phyloP scores from a whole-genome alignment of 1,140 invertebrate species.

The Drosophila kanapiae region DNA sequence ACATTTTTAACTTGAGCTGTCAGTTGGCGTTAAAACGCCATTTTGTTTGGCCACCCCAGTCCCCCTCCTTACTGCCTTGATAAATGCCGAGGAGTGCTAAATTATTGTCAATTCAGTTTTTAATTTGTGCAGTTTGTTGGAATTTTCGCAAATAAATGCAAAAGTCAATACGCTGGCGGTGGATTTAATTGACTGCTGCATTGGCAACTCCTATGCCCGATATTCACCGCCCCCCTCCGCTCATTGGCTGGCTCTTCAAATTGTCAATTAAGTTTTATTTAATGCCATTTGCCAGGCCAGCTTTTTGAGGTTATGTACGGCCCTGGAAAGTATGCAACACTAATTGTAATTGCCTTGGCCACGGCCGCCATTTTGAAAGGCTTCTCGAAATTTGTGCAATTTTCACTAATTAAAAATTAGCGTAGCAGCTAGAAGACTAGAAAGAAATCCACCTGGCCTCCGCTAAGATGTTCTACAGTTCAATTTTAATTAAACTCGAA shows the following conservation, averaged over 20 bases:
- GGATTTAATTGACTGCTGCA: conserved; percentile 77
- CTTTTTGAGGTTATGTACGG: conserved; percentile 69
- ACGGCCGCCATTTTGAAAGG: conserved; percentile 65
- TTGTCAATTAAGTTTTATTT: conserved; percentile 85
- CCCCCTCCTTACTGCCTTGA: conserved; percentile 4
- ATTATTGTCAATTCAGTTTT: conserved; percentile 81
- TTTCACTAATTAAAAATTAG: conserved; percentile 82
- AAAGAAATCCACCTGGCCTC: conserved; percentile 70
- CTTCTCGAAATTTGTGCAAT: conserved; percentile 60
- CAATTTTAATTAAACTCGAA: conserved; percentile 81
- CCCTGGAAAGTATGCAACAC: conserved; percentile 68
- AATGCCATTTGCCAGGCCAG: conserved; percentile 74
- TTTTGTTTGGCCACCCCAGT: conserved; percentile 72
- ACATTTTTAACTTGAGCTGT: conserved; percentile 84
- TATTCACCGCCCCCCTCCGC: no score
- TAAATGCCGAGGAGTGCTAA: conserved; percentile 78
- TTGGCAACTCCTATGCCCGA: background rate
- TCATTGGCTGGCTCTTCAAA: conserved; percentile 62
- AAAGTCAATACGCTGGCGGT: conserved; percentile 61
- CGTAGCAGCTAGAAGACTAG: conserved; percentile 22
- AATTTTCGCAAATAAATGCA: conserved; percentile 75
- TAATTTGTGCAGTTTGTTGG: conserved; percentile 78
- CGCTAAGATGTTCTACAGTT: conserved; percentile 36
- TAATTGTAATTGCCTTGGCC: conserved; percentile 69
- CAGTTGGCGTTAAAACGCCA: conserved; percentile 81